Base-by-base conservation (phyloP, 2,888 invertebrate genomes). In the Epicampocera succincta region DNA sequence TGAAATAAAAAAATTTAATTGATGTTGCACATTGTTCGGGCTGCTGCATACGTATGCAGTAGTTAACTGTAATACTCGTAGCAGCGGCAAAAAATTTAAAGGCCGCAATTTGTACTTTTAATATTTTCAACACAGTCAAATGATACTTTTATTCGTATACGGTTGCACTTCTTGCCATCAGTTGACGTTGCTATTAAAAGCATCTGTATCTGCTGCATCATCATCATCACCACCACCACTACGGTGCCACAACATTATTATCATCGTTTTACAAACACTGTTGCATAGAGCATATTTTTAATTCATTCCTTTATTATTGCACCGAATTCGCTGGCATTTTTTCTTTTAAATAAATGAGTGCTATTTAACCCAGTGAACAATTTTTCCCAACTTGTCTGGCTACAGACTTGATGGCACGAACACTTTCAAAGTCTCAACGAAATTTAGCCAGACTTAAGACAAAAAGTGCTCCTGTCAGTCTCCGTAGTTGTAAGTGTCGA, bases 171-270 rank as follows among this genome's bases (percentile, higher is more conserved):
- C 15, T 61, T 52, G 44, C 68, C 52, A 25, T 74, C 44, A 65
- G 54, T 58, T 78, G 74, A 54, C 58, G 63, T 50, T 66, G 78
- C 66, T 78, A 78, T 82, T 82, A 82, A 82, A 82, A 71, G 78
- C 82, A 82, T 71, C 78, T 82, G 74, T 61, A 69, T 44, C 71
- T 42, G 44, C 63, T 63, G 25, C 19, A 46, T 44, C 44, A 54
- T 17, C 56, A 48, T 17, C 19, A 29, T 9, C 48, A 52, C 12
- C 52, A 33, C 19, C 25, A 44, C 33, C 29, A 21, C 3, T 38
- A 56, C 19, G n/a, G 5, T 19, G 21, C 13, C 68, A 4, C 52
- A 48, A 25, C 50, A 40, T 46, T 5, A 8, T 17, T 29, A n/a
- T 44, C 25, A 61, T 61, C 38, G 46, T 76, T 15, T 40, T 48